phyloP scores from a whole-genome alignment of 2,797 vertebrate species.

The Enteromius anoplus region DNA sequence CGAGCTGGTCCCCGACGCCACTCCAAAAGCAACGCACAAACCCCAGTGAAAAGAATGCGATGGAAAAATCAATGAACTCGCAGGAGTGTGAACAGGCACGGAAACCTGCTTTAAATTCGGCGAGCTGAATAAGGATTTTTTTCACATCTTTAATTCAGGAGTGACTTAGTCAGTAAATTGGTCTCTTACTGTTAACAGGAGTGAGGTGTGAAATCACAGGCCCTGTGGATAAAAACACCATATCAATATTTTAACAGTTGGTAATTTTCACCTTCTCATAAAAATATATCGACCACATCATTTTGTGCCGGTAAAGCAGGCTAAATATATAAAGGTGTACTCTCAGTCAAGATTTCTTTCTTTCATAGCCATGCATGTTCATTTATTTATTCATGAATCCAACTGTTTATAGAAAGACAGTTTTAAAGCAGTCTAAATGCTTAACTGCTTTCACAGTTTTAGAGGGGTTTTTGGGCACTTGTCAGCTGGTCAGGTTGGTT shows the following conservation, averaged over 20 bases:
- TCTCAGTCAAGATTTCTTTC: background rate
- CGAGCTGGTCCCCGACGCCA: conserved; percentile 58
- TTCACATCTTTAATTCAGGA: conserved; percentile 68
- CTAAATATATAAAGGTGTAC: background rate
- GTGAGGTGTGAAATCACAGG: conserved; percentile 37
- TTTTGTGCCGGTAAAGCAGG: background rate
- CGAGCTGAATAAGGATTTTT: conserved; percentile 67
- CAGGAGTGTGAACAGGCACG: conserved; percentile 60
- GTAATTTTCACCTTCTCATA: conserved; percentile 2
- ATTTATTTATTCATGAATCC: background rate
- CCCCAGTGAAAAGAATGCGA: conserved; percentile 57
- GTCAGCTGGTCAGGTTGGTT: background rate
- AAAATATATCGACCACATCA: background rate
- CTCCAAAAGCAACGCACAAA: conserved; percentile 64
- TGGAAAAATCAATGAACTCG: conserved; percentile 70
- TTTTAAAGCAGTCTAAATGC: background rate
- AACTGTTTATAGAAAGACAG: background rate
- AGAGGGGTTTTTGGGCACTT: background rate
- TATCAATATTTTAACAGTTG: conserved; percentile 12
- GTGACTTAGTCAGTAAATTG: conserved; percentile 69
- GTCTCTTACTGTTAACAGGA: conserved; percentile 60
- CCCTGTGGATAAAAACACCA: background rate
- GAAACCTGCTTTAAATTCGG: conserved; percentile 70
- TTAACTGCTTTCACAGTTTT: background rate
- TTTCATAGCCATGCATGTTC: background rate